Percentiles rank a stretch among this genome's conserved stretches.
phyloP scores from a whole-genome alignment of 2,113 vertebrate species.

The Caracal caracal region DNA sequence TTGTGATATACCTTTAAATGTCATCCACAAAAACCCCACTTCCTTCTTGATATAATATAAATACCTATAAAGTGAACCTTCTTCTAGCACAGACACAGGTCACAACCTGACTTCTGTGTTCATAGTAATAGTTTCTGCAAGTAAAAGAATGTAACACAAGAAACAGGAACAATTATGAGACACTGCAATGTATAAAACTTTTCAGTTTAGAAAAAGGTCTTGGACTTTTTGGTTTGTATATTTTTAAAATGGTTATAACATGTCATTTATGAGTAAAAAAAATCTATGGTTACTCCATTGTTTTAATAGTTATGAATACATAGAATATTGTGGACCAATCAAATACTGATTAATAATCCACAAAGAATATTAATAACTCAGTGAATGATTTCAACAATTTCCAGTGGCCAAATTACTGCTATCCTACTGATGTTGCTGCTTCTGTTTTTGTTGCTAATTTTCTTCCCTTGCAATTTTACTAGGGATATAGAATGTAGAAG shows the following conservation, averaged over 20 bases:
- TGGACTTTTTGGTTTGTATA: background rate
- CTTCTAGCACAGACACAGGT: background rate
- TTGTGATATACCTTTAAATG: conserved; percentile 45
- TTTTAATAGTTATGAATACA: background rate
- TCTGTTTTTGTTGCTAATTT: background rate
- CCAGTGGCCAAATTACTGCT: background rate
- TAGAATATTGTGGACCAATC: background rate
- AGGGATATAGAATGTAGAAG: background rate
- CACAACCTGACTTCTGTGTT: background rate
- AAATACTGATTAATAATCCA: background rate
- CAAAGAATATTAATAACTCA: background rate
- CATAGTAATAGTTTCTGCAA: background rate
- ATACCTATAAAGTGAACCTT: background rate
- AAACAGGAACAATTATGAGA: background rate
- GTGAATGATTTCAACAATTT: background rate
- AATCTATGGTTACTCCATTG: background rate
- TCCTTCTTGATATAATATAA: conserved; percentile 12
- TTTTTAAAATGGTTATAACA: background rate
- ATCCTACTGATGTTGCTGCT: background rate
- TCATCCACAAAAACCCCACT: background rate
- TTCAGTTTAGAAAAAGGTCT: background rate
- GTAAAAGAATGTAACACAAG: background rate
- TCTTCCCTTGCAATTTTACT: background rate
- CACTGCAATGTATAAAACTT: background rate
- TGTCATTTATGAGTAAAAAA: background rate